Conservation (phyloP, 1,140 invertebrate species). For the Drosophila pallidifrons region DNA sequence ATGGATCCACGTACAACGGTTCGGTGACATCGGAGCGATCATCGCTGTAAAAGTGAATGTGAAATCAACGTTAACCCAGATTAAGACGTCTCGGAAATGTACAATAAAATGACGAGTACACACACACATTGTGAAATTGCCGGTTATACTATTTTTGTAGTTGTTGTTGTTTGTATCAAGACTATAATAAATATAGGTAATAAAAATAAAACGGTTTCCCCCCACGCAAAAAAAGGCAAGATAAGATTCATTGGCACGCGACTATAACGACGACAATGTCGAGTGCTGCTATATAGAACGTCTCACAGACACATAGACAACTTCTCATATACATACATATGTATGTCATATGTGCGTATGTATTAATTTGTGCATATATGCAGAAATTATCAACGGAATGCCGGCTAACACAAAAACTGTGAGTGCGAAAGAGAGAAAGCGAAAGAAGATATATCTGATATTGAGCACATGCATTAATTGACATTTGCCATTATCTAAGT, state of each 20-base stretch:
- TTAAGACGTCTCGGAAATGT: background rate
- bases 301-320: conserved; percentile 1
- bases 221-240: background rate
- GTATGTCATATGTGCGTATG: background rate
- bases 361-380: background rate
- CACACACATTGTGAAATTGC: conserved; percentile 1
- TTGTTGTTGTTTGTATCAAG: background rate
- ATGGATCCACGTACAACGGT: conserved; percentile 73
- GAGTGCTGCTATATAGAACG: background rate
- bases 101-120: background rate
- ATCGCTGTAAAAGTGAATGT: conserved; percentile 66
- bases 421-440: background rate
- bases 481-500: conserved; percentile 2
- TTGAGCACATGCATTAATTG: background rate
- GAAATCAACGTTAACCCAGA: background rate
- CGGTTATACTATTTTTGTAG: background rate
- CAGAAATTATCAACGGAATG: conserved; percentile 18
- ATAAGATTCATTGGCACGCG: conserved; percentile 33
- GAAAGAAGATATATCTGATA: background rate
- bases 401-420: background rate
- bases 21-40: conserved; percentile 80
- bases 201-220: conserved; percentile 5
- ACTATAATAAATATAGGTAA: conserved; percentile 15
- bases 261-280: background rate
- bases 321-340: conserved; percentile 2